Conservation (phyloP, 2,888 invertebrate species). For the Philonicus albiceps region DNA sequence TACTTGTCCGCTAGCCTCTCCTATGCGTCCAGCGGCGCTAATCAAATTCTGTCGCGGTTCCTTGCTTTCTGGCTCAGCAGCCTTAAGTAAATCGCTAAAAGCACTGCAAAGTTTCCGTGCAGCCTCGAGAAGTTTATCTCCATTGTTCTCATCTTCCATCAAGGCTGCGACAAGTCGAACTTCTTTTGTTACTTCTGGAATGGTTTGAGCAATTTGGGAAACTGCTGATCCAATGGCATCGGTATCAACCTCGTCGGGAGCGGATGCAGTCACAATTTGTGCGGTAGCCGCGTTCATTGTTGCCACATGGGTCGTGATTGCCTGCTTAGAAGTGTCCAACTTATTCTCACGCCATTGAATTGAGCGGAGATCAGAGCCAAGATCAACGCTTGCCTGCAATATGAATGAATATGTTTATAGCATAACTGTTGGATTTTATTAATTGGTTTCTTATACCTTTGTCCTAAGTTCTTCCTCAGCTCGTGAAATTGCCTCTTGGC, state of each 20-base stretch:
- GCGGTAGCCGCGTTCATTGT: slow-evolving; percentile 99
- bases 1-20: slow-evolving; percentile 94
- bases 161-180: slow-evolving; percentile 85
- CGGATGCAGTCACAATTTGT: slow-evolving; percentile 91
- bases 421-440: neutral
- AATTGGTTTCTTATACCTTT: slow-evolving; percentile 54
- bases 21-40: slow-evolving; percentile 94
- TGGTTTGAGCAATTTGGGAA: slow-evolving; percentile 93
- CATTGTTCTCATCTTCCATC: slow-evolving; percentile 86
- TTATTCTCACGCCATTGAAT: slow-evolving; percentile 94
- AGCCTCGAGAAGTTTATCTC: slow-evolving; percentile 88
- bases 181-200: slow-evolving; percentile 94
- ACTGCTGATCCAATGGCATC: slow-evolving; percentile 97
- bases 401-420: neutral
- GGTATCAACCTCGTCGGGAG: slow-evolving; percentile 91
- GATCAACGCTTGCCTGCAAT: slow-evolving; percentile 69
- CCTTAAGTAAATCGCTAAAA: slow-evolving; percentile 92
- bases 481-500: slow-evolving; percentile 85
- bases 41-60: slow-evolving; percentile 93
- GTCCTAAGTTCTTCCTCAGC: slow-evolving; percentile 81
- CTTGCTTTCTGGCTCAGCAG: slow-evolving; percentile 94
- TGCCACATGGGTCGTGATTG: slow-evolving; percentile 95
- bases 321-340: slow-evolving; percentile 94
- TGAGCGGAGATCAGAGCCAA: slow-evolving; percentile 85
- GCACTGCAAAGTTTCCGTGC: slow-evolving; percentile 91